Evolutionary conservation across 2,113 vertebrate genomes (phyloP).

Genomic region (Hippocampus comes): DNA sequence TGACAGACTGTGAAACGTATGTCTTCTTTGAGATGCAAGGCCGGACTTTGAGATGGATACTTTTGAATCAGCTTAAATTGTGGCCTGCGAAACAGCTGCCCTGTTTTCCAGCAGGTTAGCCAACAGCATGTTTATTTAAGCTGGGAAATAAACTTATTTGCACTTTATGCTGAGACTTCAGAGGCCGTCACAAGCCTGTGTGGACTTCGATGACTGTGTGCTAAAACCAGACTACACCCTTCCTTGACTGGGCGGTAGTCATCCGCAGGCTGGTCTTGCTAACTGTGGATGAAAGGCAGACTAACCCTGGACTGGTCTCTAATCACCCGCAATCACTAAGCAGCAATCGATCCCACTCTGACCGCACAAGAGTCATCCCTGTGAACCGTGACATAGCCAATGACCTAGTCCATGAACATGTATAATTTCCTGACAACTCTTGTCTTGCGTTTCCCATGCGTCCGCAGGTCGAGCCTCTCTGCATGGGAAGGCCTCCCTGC

Average conservation of each 20-base stretch:
- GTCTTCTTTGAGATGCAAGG: constrained; percentile 35
- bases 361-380: not conserved
- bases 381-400: not conserved
- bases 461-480: constrained; percentile 87
- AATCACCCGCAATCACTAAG: too few relatives aligned
- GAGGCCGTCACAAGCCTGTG: not conserved
- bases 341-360: too few relatives aligned
- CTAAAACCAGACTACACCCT: not conserved
- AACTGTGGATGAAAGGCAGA: too few relatives aligned
- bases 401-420: not conserved
- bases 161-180: not conserved
- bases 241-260: not conserved
- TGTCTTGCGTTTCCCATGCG: not conserved
- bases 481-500: constrained; percentile 93
- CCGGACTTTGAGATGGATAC: constrained; percentile 15
- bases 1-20: constrained; percentile 42
- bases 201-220: not conserved
- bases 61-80: constrained; percentile 36
- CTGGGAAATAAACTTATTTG: not conserved
- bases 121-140: not conserved
- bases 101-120: constrained; percentile 13
- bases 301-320: too few relatives aligned
- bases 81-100: constrained; percentile 12
- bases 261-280: too few relatives aligned
- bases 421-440: not conserved